phyloP scores from a whole-genome alignment of 2,113 vertebrate genomes.

The Mesocricetus auratus region DNA sequence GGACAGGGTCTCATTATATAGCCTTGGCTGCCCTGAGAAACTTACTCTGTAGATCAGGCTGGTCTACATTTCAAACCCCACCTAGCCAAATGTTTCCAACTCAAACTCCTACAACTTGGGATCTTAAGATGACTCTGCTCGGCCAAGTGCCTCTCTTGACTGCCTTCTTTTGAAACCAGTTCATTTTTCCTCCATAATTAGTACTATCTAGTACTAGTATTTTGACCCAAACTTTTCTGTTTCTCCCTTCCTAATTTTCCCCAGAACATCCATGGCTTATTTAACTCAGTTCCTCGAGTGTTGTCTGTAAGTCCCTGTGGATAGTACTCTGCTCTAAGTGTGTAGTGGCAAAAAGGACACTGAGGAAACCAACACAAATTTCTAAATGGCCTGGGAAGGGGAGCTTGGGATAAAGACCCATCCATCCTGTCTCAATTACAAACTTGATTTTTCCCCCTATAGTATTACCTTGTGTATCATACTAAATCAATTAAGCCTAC shows the following conservation, averaged over 20 bases:
- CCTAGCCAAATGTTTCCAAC: neutral
- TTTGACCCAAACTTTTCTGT: neutral
- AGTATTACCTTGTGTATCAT: neutral
- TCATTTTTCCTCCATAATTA: slow-evolving; percentile 5
- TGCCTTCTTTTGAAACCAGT: neutral
- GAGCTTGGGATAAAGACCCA: neutral
- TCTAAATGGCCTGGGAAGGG: neutral
- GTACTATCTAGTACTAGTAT: neutral
- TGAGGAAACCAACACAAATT: neutral
- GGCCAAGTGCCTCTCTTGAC: neutral
- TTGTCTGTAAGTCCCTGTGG: neutral
- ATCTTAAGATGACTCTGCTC: neutral
- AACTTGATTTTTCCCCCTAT: neutral
- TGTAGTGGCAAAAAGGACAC: neutral
- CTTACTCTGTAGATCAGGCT: neutral
- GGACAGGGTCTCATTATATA: neutral
- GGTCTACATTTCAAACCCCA: slow-evolving; percentile 14
- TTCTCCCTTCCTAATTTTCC: slow-evolving; percentile 21
- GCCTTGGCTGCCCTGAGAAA: neutral
- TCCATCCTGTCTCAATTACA: neutral
- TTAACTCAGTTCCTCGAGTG: neutral
- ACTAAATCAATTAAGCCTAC: neutral
- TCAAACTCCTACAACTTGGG: neutral
- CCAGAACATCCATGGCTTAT: neutral
- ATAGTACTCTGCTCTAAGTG: slow-evolving; percentile 18